Conservation (phyloP, 1,140 invertebrate genomes). For the Heliconius himera region DNA sequence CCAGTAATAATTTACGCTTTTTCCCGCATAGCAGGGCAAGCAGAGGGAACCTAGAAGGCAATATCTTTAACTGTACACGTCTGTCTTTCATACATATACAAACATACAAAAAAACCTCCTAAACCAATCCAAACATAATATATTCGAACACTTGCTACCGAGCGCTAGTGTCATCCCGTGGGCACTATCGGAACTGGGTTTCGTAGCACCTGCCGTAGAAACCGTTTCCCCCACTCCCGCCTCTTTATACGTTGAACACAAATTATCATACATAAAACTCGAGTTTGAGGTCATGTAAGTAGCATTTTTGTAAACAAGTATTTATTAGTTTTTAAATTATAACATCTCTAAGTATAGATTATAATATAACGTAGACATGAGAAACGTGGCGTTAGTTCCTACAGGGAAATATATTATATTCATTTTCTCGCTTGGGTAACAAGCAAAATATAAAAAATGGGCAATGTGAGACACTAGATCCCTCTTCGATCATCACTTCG, state of each 20-base stretch:
- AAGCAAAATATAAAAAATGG: too few species aligned
- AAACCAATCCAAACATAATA: not conserved
- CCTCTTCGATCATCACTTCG: too few species aligned
- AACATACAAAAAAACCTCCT: not conserved
- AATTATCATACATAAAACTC: conserved; percentile 14
- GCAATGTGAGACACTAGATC: too few species aligned
- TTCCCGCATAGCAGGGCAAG: too few species aligned
- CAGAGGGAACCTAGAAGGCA: too few species aligned
- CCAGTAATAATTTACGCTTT: not conserved
- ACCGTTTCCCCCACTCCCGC: not conserved
- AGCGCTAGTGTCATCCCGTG: not conserved
- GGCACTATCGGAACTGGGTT: conserved; percentile 1
- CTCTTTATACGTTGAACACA: not conserved
- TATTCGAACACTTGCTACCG: not conserved
- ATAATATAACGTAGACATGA: too few species aligned
- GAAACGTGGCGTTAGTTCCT: too few species aligned
- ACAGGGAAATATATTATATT: too few species aligned
- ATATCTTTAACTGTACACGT: too few species aligned
- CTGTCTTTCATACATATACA: not conserved
- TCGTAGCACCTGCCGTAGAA: conserved; percentile 10
- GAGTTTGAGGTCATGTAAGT: not conserved
- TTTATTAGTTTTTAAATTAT: not conserved
- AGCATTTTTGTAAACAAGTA: not conserved
- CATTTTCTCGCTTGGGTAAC: too few species aligned
- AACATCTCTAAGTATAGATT: too few species aligned